Base-by-base conservation (phyloP, 2,113 vertebrate species). In the Thryonomys swinderianus region DNA sequence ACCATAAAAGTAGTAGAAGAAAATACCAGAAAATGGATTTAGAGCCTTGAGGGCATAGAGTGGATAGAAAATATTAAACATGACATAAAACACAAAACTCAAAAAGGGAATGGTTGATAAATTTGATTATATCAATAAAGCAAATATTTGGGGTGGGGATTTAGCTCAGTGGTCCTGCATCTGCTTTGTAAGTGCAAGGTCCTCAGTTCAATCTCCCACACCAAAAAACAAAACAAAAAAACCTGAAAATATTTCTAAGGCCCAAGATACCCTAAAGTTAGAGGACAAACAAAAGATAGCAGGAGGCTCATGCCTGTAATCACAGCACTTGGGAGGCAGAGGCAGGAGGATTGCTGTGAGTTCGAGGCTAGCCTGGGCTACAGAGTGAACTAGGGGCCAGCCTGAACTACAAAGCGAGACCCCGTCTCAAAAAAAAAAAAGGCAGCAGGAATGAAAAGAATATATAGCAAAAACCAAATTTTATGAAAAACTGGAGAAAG, bases 21-120 rank as follows among this genome's bases (percentile, higher is more conserved):
- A 83, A 86, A 78, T 42, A 53, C 4, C 64, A 81, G 57, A 91
- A 89, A 62, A 40, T 74, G 55, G 66, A n/a, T 86, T 89, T 82
- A 88, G 21, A 92, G 53, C 59, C 14, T 61, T 42, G 21, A 30
- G 27, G 20, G 11, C 74, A 37, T 34, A 73, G 21, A 30, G 27
- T 16, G 11, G 66, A 37, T 34, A 73, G 25, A 42, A 93, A 67
- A 88, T 73, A 48, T 74, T 83, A 83, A 85, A 57, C 27, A 53
- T 61, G 71, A 80, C 64, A 13, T 67, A 73, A 84, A 87, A 79
- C 48, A 21, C 37, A 37, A 73, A 92, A 66, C 7, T 20, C 14
- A 73, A 55, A 86, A 92, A 34, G 83, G 71, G 67, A 81, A 81
- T 86, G 32, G 16, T 11, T 89, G 40, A 55, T 73, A 37, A 25